Evolutionary conservation across 2,113 vertebrate species (phyloP).

Genomic region (Aplodontia rufa): DNA sequence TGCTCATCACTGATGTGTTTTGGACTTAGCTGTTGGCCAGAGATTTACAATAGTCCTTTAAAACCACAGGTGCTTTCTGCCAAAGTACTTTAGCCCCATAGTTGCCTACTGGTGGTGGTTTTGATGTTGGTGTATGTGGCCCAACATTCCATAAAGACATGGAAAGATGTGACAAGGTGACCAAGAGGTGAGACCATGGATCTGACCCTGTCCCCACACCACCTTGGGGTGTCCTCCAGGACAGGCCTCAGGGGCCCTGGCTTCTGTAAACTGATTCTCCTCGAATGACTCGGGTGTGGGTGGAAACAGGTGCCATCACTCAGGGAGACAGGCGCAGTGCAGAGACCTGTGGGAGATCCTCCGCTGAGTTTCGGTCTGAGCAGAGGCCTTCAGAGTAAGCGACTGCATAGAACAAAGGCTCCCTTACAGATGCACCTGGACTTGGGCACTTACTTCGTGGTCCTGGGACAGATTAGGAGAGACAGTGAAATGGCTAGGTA

Average conservation of each 20-base stretch:
- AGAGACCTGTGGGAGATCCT: neutral
- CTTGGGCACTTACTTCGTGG: no score
- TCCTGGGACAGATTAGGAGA: no score
- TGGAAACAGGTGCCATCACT: neutral
- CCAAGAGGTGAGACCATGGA: neutral
- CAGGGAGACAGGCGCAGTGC: accelerated
- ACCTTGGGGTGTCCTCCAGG: no score
- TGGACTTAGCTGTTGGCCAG: no score
- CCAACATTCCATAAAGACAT: neutral
- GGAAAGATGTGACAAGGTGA: neutral
- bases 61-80: neutral
- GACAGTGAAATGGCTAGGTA: no score
- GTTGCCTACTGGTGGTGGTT: neutral
- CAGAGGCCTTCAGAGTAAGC: neutral
- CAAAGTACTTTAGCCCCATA: no score
- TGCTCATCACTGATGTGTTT: neutral
- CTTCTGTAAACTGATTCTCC: neutral
- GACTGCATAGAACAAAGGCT: neutral
- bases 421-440: no score
- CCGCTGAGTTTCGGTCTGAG: accelerated
- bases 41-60: neutral
- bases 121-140: neutral
- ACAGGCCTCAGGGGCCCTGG: neutral
- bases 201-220: no score
- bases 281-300: neutral